Conservation (phyloP, 2,888 invertebrate species). For the Aspidiotus destructor region DNA sequence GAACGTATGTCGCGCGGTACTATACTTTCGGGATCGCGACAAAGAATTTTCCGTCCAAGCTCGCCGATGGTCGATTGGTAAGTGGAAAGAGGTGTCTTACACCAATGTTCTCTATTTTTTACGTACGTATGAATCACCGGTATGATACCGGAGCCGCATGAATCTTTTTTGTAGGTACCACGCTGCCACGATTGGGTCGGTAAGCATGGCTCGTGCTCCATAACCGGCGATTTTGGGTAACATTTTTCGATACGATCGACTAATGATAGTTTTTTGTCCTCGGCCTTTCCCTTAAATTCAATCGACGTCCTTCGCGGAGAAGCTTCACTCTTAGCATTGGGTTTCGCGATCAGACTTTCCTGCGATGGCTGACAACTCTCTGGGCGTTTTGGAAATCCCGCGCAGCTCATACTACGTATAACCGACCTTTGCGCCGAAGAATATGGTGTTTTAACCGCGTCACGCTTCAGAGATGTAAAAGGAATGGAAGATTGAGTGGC, state of each 20-base stretch:
- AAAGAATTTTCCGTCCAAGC: constrained; percentile 13
- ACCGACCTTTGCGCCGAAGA: too few relatives aligned
- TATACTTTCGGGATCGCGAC: constrained; percentile 11
- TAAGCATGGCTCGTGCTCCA: neutral
- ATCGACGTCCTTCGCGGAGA: too few relatives aligned
- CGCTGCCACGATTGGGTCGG: constrained; percentile 3
- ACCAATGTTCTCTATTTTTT: constrained; percentile 10
- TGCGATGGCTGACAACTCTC: too few relatives aligned
- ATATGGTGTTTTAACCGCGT: too few relatives aligned
- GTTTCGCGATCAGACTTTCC: too few relatives aligned
- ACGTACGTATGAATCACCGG: neutral
- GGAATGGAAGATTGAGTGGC: too few relatives aligned
- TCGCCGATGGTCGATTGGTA: constrained; percentile 28
- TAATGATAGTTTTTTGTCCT: neutral
- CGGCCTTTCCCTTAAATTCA: neutral
- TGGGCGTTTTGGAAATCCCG: too few relatives aligned
- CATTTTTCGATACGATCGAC: neutral
- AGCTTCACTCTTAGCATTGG: too few relatives aligned
- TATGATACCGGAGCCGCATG: constrained; percentile 22
- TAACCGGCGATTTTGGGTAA: neutral
- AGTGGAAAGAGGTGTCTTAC: constrained; percentile 12
- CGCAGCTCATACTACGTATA: too few relatives aligned
- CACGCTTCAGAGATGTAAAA: too few relatives aligned
- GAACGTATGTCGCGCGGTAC: constrained; percentile 12
- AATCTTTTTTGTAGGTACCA: constrained; percentile 5